Evolutionary conservation across 2,113 vertebrate genomes (phyloP), one percentile per base, ranked within the genome.

Genomic region (Chamaetylas fuelleborni): DNA sequence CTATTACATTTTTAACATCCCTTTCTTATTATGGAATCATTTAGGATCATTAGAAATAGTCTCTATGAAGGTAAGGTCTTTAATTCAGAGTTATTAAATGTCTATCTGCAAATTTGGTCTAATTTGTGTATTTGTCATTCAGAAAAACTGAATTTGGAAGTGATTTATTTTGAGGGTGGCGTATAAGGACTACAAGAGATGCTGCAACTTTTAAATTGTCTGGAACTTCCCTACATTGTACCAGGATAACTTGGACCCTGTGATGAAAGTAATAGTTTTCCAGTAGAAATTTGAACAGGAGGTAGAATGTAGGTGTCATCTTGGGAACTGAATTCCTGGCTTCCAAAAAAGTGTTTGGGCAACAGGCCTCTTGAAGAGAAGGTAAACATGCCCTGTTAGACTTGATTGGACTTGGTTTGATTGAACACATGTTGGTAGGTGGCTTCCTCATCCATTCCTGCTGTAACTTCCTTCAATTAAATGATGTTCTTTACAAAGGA

Each of bases 141-240:
- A 57, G 42, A 53, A 91, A 81, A 61, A 34, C n/a, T 58, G 51
- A 67, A 60, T 72, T 81, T 58, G 29, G 13, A 67, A 45, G 26
- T 43, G 24, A n/a, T 81, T 78, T 81, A 33, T 67, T 11, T 54
- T 83, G 10, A 91, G 29, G 11, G 40, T 40, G 7, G 7, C 16
- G 15, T 77, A 17, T 76, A 43, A 93, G 50, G 25, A 12, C 66
- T 77, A 50, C 60, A 38, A 47, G 47, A 64, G 42, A 50, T 14
- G 12, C 36, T 61, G 50, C 16, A 40, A 1, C 16, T 62, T 70
- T 62, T 70, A 70, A 70, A 31, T 48, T 70, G 33, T 9, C 65
- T 85, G 57, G 31, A 66, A 15, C 11, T 67, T 81, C 26, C 11
- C 12, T 65, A 1, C 0, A 0, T 20, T 81, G 28, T 64, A 48